Base-by-base conservation (phyloP, 1,140 invertebrate species). In the Tetranychus urticae region DNA sequence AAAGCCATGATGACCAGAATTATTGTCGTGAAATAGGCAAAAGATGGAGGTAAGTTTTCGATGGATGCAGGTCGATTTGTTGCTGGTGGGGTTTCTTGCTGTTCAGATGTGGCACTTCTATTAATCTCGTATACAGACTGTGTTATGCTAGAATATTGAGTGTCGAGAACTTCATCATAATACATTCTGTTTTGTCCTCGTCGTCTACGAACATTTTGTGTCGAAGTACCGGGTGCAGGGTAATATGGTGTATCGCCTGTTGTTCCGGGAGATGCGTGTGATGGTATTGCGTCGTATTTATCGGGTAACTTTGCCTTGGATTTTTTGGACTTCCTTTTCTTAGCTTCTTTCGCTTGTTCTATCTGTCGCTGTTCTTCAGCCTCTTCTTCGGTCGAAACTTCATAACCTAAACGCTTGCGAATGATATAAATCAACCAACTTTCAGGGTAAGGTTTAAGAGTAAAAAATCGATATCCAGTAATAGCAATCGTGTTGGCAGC, bases 401-500 rank as follows among this genome's bases (percentile, higher is more conserved):
- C 7, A 35, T 13, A 39, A 8, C 56, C 56, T n/a, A 57, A 34
- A 6, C 33, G 5, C 6, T 33, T 8, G 7, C 13, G 7, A 5
- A 57, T 57, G n/a, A 57, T n/a, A 39, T 57, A 5, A 35, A 14
- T 5, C 33, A 57, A 39, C 56, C 56, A 57, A 57, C 56, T 57
- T 33, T 57, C 56, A 39, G 56, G 56, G 31, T n/a, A 33, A 57
- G 56, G 56, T 57, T 57, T 8, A n/a, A n/a, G 39, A 10, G 39
- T 42, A 10, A 42, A 42, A 42, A 42, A 42, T 42, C 39, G 5
- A 10, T 42, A 42, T 6, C 5, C 10, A 6, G 39, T 42, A 10
- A 42, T 42, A 10, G 39, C 39, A 31, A 65, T 56, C 1, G 36
- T 57, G 36, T 61, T 79, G 8, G 93, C 92, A 10, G 82, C 85